Evolutionary conservation across 2,888 invertebrate genomes (phyloP).

Genomic region (Kuschelorhynchus macadamiae): DNA sequence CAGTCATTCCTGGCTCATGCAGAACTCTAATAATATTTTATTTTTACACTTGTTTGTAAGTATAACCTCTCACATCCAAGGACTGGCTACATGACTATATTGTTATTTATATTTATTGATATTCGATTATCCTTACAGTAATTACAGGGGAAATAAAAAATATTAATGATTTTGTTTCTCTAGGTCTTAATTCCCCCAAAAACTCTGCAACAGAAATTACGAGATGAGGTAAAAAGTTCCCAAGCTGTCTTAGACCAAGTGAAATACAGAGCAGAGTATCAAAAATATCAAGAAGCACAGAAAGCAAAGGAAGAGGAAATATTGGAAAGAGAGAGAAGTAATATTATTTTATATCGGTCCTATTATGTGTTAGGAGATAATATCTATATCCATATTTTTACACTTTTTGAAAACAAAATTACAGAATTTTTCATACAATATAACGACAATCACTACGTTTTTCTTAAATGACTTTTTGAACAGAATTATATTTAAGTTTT

Average conservation of each 20-base stretch:
- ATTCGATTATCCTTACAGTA: background rate
- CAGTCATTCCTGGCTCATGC: no score
- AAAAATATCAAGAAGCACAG: conserved; percentile 93
- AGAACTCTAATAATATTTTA: no score
- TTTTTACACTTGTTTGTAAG: no score
- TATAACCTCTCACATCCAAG: no score
- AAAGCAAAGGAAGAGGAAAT: conserved; percentile 95
- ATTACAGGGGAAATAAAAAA: background rate
- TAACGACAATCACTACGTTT: no score
- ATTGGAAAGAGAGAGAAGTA: conserved; percentile 91
- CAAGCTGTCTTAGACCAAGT: conserved; percentile 87
- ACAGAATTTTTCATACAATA: no score
- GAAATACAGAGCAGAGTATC: conserved; percentile 96
- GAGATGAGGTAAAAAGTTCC: conserved; percentile 81
- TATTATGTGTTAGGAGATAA: background rate
- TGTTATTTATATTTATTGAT: background rate
- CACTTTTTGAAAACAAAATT: no score
- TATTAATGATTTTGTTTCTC: conserved; percentile 15
- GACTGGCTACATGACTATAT: background rate
- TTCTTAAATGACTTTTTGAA: no score
- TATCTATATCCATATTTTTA: conserved; percentile 1
- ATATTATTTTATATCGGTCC: no score
- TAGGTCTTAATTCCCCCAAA: conserved; percentile 94
- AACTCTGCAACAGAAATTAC: conserved; percentile 84
- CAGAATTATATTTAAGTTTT: no score